Conservation (phyloP, 2,888 invertebrate species). For the Calliphora vomitoria region DNA sequence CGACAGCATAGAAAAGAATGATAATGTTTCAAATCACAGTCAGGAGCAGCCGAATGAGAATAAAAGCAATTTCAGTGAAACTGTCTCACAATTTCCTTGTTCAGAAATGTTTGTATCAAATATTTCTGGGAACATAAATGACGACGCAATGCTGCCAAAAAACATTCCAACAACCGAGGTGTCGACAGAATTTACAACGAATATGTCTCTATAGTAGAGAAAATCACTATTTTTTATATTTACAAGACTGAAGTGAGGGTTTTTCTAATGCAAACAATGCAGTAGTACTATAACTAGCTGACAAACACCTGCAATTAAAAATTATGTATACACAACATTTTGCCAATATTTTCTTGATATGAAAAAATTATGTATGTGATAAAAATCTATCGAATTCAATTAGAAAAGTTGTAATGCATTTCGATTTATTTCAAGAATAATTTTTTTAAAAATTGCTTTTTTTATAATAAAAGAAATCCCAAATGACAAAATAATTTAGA, state of each 20-base stretch:
- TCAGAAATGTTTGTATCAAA: slow-evolving; percentile 3
- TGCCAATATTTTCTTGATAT: not conserved
- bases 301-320: not conserved
- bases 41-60: not conserved
- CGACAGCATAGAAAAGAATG: slow-evolving; percentile 79
- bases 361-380: not conserved
- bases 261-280: slow-evolving; percentile 17
- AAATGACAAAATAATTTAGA: too few species aligned
- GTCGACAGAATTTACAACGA: not conserved
- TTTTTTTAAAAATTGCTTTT: too few species aligned
- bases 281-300: not conserved
- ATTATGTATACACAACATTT: not conserved
- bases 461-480: too few species aligned
- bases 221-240: not conserved
- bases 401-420: too few species aligned
- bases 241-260: slow-evolving; percentile 58
- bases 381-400: too few species aligned
- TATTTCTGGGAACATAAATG: not conserved
- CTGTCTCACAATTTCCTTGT: not conserved
- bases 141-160: not conserved
- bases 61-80: not conserved
- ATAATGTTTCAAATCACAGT: slow-evolving; percentile 32
- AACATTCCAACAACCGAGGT: not conserved
- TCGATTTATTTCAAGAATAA: too few species aligned
- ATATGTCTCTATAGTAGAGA: slow-evolving; percentile 22